phyloP scores from a whole-genome alignment of 1,140 invertebrate species.

The Doryteuthis pealeii region DNA sequence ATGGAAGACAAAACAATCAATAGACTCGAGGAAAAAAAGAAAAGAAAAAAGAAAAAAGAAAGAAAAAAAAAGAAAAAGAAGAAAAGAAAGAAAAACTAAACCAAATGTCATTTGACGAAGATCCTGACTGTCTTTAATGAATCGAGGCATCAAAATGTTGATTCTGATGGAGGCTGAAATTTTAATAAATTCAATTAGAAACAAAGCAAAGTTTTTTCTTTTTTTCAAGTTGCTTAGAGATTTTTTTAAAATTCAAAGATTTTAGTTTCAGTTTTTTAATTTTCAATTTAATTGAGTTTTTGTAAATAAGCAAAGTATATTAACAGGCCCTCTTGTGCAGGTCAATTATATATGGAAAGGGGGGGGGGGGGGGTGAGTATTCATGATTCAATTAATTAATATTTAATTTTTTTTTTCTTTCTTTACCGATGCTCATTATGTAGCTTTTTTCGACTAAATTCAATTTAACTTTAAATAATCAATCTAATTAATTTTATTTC shows the following conservation, averaged over 20 bases:
- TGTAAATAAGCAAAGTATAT: neutral
- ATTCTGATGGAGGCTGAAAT: neutral
- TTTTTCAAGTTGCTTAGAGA: neutral
- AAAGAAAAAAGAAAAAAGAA: no score
- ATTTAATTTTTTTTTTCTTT: no score
- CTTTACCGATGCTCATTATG: no score
- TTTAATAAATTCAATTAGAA: neutral
- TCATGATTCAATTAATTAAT: no score
- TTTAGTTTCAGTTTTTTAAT: neutral
- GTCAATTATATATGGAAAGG: neutral
- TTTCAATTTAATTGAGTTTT: neutral
- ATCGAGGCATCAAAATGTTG: conserved; percentile 40
- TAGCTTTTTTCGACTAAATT: no score
- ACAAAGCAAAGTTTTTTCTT: neutral
- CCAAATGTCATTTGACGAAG: conserved; percentile 36
- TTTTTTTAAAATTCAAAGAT: neutral
- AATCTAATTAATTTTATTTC: no score
- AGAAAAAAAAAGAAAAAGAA: no score
- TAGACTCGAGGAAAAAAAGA: no score
- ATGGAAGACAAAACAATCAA: no score
- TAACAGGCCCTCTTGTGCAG: neutral
- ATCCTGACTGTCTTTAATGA: conserved; percentile 25
- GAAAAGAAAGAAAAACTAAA: conserved; percentile 19
- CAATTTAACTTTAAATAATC: no score
- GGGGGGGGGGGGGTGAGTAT: neutral